Conservation (phyloP, 2,888 invertebrate species). For the Andrena minutula region DNA sequence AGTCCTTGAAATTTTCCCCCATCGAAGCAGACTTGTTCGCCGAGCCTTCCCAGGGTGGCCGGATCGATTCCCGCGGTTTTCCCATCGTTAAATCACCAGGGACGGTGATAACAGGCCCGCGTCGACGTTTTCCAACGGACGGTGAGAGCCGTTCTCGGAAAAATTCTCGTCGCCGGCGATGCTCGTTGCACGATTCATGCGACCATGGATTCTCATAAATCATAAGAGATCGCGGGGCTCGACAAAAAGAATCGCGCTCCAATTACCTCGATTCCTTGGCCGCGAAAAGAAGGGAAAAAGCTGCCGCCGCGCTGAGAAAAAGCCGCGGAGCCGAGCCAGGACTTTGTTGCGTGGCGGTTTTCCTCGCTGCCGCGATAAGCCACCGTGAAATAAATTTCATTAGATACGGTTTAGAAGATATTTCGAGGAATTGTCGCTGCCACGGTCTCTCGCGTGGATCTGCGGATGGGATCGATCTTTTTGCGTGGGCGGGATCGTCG, state of each 20-base stretch:
- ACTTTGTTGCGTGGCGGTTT: not conserved
- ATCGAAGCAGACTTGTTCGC: not conserved
- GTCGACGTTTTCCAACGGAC: conserved; percentile 23
- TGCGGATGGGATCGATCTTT: not conserved
- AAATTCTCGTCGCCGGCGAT: conserved; percentile 29
- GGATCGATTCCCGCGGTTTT: conserved; percentile 21
- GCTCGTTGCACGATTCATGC: conserved; percentile 16
- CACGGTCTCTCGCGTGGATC: conserved; percentile 6
- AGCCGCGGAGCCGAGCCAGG: not conserved
- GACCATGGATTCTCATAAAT: conserved; percentile 45
- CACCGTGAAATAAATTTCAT: conserved; percentile 28
- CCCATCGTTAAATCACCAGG: conserved; percentile 28
- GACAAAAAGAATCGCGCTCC: conserved; percentile 58
- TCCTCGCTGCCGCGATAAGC: conserved; percentile 20
- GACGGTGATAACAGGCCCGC: not conserved
- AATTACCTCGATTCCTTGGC: conserved; percentile 51
- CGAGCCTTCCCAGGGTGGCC: conserved; percentile 3
- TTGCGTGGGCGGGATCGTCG: not conserved
- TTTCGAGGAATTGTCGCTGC: conserved; percentile 6
- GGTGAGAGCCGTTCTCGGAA: conserved; percentile 25
- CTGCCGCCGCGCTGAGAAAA: conserved; percentile 8
- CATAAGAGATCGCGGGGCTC: conserved; percentile 38
- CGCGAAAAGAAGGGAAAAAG: conserved; percentile 27
- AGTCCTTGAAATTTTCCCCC: conserved; percentile 29
- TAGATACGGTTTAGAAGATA: not conserved